Conservation (phyloP, 2,797 vertebrate species). For the Crenichthys baileyi region DNA sequence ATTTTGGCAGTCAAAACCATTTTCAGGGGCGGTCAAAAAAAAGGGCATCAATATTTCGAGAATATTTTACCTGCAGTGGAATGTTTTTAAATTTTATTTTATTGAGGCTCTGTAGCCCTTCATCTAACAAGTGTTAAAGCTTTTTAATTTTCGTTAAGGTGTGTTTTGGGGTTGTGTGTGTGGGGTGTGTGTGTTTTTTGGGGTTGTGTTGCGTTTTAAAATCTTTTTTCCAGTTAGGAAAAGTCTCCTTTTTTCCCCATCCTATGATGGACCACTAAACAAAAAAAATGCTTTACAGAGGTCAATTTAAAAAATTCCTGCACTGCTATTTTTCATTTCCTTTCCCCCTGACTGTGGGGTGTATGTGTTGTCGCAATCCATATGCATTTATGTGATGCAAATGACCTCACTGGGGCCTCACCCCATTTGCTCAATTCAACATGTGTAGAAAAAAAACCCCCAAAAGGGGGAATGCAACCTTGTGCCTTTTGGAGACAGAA, state of each 20-base stretch:
- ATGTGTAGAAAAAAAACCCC: too few relatives aligned
- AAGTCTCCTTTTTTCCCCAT: conserved; percentile 44
- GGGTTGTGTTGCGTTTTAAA: too few relatives aligned
- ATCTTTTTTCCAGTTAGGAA: conserved; percentile 81
- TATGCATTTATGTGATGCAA: conserved; percentile 18
- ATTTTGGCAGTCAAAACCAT: too few relatives aligned
- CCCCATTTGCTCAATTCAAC: neutral
- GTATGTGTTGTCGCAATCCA: neutral
- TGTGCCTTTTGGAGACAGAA: neutral
- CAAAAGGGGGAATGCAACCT: neutral
- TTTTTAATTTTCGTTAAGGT: too few relatives aligned
- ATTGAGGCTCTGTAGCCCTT: too few relatives aligned
- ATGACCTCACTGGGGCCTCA: neutral
- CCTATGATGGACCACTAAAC: conserved; percentile 62
- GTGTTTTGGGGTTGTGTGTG: too few relatives aligned
- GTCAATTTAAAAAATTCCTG: conserved; percentile 78
- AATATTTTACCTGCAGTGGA: too few relatives aligned
- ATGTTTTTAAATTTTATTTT: too few relatives aligned
- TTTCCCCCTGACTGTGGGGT: conserved; percentile 15
- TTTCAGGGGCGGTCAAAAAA: too few relatives aligned
- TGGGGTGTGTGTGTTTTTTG: too few relatives aligned
- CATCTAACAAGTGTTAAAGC: too few relatives aligned
- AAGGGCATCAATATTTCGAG: too few relatives aligned
- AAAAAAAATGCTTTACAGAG: conserved; percentile 61
- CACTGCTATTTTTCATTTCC: conserved; percentile 57